phyloP scores from a whole-genome alignment of 2,113 vertebrate genomes.

The Gymnorhina tibicen region DNA sequence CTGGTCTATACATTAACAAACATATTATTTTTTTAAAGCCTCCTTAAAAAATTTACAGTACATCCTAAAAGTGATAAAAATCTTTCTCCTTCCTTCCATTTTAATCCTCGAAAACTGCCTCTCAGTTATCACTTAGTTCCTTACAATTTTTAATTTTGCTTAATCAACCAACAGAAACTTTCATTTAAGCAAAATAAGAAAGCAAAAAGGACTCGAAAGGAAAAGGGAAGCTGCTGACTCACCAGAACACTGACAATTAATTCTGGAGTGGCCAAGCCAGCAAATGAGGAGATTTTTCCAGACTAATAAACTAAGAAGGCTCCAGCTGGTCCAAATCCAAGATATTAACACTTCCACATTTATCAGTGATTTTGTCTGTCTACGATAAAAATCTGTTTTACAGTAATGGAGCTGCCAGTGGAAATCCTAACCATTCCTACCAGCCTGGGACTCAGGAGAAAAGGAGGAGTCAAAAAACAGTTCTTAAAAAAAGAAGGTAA shows the following conservation, averaged over 20 bases:
- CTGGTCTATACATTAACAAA: slow-evolving; percentile 10
- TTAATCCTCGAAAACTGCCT: background rate
- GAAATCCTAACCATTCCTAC: slow-evolving; percentile 28
- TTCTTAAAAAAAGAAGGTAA: slow-evolving; percentile 47
- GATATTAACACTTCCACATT: slow-evolving; percentile 12
- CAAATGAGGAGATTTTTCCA: slow-evolving; percentile 48
- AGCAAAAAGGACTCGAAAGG: background rate
- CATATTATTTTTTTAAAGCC: slow-evolving; percentile 9
- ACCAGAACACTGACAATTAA: background rate
- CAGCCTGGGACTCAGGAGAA: background rate
- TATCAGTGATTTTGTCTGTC: background rate
- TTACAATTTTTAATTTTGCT: background rate
- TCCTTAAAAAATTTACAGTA: slow-evolving; percentile 36
- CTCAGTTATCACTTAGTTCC: background rate
- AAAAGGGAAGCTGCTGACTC: background rate
- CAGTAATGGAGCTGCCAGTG: slow-evolving; percentile 1
- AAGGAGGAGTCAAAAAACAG: slow-evolving; percentile 20
- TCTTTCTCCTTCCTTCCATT: background rate
- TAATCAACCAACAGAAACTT: background rate
- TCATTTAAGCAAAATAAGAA: background rate
- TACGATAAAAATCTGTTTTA: background rate
- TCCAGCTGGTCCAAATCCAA: slow-evolving; percentile 25
- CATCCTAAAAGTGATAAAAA: slow-evolving; percentile 29
- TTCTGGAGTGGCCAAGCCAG: slow-evolving; percentile 10
- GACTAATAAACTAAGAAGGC: slow-evolving; percentile 29